phyloP scores from a whole-genome alignment of 1,140 invertebrate species.

The Aphelinus atriplicis region DNA sequence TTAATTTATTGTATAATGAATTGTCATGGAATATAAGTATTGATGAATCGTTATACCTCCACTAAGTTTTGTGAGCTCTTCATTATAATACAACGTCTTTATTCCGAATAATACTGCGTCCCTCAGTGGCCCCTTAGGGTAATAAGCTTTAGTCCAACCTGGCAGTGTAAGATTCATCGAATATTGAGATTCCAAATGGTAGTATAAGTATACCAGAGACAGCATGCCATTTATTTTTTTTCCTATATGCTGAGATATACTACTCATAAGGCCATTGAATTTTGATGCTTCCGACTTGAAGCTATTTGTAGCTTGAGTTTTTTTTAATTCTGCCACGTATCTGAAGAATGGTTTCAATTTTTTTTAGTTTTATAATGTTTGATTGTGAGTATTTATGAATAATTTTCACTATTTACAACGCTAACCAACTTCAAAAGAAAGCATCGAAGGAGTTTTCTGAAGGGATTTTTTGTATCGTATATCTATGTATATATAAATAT shows the following conservation, averaged over 20 bases:
- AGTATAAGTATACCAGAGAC: slow-evolving; percentile 48
- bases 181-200: slow-evolving; percentile 45
- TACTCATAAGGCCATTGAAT: slow-evolving; percentile 42
- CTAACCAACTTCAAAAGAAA: neutral
- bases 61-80: slow-evolving; percentile 59
- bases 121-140: slow-evolving; percentile 44
- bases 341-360: slow-evolving; percentile 8
- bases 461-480: no score
- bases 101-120: slow-evolving; percentile 56
- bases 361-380: no score
- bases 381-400: no score
- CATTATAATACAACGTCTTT: slow-evolving; percentile 57
- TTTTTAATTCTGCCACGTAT: slow-evolving; percentile 29
- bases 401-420: no score
- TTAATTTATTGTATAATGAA: no score
- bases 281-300: slow-evolving; percentile 24
- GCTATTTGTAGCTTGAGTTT: slow-evolving; percentile 4
- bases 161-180: slow-evolving; percentile 49
- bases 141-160: slow-evolving; percentile 49
- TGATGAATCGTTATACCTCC: slow-evolving; percentile 48
- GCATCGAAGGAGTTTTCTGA: neutral
- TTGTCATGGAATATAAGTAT: no score
- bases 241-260: slow-evolving; percentile 47
- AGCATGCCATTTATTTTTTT: slow-evolving; percentile 40
- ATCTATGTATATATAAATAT: no score